Evolutionary conservation across 2,113 vertebrate species (phyloP).

Genomic region (Sterrhoptilus dennistouni): DNA sequence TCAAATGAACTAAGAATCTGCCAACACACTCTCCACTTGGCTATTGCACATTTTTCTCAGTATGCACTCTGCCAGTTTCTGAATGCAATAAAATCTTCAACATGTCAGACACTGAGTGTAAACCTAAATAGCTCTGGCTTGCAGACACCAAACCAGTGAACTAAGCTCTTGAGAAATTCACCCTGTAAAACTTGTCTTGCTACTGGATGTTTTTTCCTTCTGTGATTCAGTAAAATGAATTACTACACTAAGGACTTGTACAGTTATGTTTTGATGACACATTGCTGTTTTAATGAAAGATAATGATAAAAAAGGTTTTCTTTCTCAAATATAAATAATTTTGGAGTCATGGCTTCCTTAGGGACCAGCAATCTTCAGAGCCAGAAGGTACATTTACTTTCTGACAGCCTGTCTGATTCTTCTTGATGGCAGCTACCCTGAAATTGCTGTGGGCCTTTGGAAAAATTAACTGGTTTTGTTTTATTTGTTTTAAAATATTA

Average conservation of each 20-base stretch:
- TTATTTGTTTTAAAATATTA: constrained; percentile 16
- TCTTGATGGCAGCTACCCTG: constrained; percentile 8
- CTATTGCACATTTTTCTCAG: constrained; percentile 31
- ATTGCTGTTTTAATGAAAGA: background rate
- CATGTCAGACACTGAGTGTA: constrained; percentile 9
- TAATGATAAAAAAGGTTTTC: background rate
- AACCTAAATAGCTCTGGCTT: constrained; percentile 39
- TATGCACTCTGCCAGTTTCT: constrained; percentile 29
- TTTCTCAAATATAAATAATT: constrained; percentile 27
- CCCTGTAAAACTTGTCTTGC: background rate
- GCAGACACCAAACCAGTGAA: constrained; percentile 33
- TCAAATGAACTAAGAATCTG: constrained; percentile 35
- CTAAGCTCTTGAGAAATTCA: constrained; percentile 37
- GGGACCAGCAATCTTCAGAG: background rate
- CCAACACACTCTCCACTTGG: background rate
- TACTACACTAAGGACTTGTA: background rate
- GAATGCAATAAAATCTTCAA: constrained; percentile 56
- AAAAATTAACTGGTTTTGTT: background rate
- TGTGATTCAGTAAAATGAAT: background rate
- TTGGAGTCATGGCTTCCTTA: background rate
- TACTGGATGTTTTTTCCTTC: background rate
- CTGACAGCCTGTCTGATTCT: background rate
- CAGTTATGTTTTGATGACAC: background rate
- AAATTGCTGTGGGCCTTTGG: constrained; percentile 1
- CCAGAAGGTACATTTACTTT: background rate